Evolutionary conservation across 1,140 invertebrate genomes (phyloP).

Genomic region (Drosophila oshimai): DNA sequence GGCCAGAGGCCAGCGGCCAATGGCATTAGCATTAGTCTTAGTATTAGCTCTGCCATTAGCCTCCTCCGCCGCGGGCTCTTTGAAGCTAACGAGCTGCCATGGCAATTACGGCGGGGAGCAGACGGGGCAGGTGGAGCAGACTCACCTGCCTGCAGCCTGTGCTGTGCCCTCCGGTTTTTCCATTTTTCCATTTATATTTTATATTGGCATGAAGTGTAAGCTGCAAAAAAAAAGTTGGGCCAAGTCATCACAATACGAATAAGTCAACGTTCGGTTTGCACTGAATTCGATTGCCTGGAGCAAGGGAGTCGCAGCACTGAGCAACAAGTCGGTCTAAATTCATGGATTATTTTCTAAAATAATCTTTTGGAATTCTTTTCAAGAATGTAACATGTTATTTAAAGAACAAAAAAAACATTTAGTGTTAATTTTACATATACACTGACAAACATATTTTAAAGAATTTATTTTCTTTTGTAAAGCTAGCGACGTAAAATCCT

Average conservation of each 20-base stretch:
- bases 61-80: conserved; percentile 33
- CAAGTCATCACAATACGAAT: conserved; percentile 45
- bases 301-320: neutral
- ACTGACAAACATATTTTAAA: too few relatives aligned
- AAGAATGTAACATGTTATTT: too few relatives aligned
- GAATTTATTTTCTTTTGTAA: too few relatives aligned
- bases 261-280: conserved; percentile 35
- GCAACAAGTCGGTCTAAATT: neutral
- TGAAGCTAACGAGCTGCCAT: conserved; percentile 73
- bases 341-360: too few relatives aligned
- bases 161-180: conserved; percentile 6
- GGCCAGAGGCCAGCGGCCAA: conserved; percentile 49
- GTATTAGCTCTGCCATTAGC: conserved; percentile 44
- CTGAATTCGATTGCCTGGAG: neutral
- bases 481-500: too few relatives aligned
- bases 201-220: conserved; percentile 23
- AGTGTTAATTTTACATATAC: too few relatives aligned
- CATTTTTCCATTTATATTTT: conserved; percentile 27
- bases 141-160: neutral
- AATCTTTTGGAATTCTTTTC: too few relatives aligned
- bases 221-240: conserved; percentile 26
- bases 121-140: too few relatives aligned
- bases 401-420: too few relatives aligned
- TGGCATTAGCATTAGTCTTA: conserved; percentile 52
- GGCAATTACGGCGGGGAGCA: conserved; percentile 58